A percentile compares a stretch with the other conserved stretches of the same genome.
Evolutionary conservation across 2,888 invertebrate species (phyloP).

Genomic region (Miltochrista miniata): DNA sequence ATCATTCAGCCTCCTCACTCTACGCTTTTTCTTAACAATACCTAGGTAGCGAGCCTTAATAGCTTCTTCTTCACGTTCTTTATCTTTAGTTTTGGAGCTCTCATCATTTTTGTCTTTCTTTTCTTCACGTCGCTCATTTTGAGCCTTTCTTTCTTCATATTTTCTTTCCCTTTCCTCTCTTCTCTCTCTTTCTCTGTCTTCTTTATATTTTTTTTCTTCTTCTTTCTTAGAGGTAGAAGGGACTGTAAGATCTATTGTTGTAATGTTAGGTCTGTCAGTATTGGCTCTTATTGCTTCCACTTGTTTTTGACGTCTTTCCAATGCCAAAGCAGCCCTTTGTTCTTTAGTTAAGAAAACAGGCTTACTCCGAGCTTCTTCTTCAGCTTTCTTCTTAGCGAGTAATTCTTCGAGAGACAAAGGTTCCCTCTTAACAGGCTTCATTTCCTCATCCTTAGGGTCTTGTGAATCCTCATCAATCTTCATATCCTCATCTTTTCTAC

Average conservation of each 20-base stretch:
- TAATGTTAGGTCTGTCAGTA: slow-evolving; percentile 76
- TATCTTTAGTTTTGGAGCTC: slow-evolving; percentile 87
- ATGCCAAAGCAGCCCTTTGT: slow-evolving; percentile 94
- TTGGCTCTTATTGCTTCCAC: slow-evolving; percentile 91
- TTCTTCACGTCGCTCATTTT: slow-evolving; percentile 75
- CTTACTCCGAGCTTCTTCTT: slow-evolving; percentile 97
- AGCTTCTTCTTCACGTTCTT: slow-evolving; percentile 96
- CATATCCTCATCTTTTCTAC: slow-evolving; percentile 58
- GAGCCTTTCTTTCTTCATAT: slow-evolving; percentile 80
- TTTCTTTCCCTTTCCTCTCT: slow-evolving; percentile 62
- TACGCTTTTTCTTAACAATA: slow-evolving; percentile 94
- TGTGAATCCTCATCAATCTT: slow-evolving; percentile 63
- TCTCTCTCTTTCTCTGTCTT: slow-evolving; percentile 74
- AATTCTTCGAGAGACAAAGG: slow-evolving; percentile 98
- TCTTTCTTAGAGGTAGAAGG: slow-evolving; percentile 67
- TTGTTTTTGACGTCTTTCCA: slow-evolving; percentile 95
- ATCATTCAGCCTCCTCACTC: slow-evolving; percentile 97
- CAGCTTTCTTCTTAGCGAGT: slow-evolving; percentile 97
- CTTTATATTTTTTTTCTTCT: slow-evolving; percentile 67
- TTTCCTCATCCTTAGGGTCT: slow-evolving; percentile 63
- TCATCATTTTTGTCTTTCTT: slow-evolving; percentile 82
- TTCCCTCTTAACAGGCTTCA: slow-evolving; percentile 82
- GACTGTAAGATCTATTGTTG: slow-evolving; percentile 78
- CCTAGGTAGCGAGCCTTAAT: slow-evolving; percentile 98
- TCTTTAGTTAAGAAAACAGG: slow-evolving; percentile 99